Conservation (phyloP, 2,888 invertebrate genomes). For the Oligia strigilis region DNA sequence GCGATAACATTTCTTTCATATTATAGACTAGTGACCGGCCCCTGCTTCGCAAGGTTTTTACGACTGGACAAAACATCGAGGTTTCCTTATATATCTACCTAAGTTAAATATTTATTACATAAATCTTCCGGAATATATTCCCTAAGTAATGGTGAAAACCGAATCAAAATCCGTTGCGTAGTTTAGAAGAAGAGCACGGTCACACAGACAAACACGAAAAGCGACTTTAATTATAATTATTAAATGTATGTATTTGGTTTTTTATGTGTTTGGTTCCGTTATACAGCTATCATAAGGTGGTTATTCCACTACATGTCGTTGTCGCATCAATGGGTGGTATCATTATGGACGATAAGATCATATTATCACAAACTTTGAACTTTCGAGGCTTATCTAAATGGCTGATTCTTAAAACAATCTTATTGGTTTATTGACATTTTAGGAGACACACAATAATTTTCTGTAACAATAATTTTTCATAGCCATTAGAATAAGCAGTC, state of each 20-base stretch:
- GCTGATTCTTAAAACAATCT: conserved; percentile 21
- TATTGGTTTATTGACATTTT: conserved; percentile 24
- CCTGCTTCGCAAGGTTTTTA: neutral
- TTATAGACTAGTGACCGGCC: neutral
- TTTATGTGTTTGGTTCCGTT: conserved; percentile 60
- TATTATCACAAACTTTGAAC: conserved; percentile 51
- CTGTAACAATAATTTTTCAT: conserved; percentile 13
- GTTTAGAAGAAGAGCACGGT: neutral
- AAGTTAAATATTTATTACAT: too few relatives aligned
- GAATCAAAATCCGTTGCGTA: neutral
- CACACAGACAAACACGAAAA: neutral
- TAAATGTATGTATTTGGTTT: conserved; percentile 16
- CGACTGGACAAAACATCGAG: neutral
- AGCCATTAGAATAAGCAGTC: neutral
- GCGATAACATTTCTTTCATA: conserved; percentile 59
- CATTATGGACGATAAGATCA: conserved; percentile 49
- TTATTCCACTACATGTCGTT: conserved; percentile 42
- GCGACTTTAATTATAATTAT: neutral
- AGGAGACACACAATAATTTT: conserved; percentile 1
- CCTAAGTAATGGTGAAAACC: neutral
- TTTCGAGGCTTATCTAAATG: conserved; percentile 43
- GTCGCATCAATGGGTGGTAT: conserved; percentile 56
- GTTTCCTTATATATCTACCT: too few relatives aligned
- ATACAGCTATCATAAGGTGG: conserved; percentile 49
- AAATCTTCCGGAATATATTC: too few relatives aligned